Base-by-base conservation (phyloP, 2,888 invertebrate species). In the Drosophila testacea region DNA sequence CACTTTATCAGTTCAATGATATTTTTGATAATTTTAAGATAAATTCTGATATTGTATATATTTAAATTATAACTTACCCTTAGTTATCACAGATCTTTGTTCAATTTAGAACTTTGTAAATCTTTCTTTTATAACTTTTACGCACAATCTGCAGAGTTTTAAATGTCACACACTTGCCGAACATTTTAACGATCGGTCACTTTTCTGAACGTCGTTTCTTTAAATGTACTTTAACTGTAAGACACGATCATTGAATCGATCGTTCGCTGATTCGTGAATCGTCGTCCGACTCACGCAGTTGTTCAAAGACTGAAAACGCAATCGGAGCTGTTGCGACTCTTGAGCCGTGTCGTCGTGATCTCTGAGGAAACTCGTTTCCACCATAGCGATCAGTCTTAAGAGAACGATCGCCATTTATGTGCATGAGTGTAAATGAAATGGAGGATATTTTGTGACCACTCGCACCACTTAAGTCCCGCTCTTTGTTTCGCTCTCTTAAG, bases 241-340 rank as follows among this genome's bases (percentile, higher is more conserved):
- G 48, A 27, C 46, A 71, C 76, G 61, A 68, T 51, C 51, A 46
- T 60, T 62, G 9, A 9, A 4, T 55, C 76, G 72, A 57, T 79
- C 74, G 62, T 62, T 64, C 72, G 77, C 68, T 72, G 66, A 73
- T 73, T 77, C 73, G 81, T 73, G 59, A 64, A 77, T 86, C 81
- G 86, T 86, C 81, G 86, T 83, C 64, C 81, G 68, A 68, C 72
- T 75, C 67, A 79, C 86, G 77, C 86, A 86, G 86, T 67, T 72
- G 63, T 81, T 83, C 75, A 86, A 81, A 77, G 83, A 84, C 86
- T 84, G 86, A 84, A 78, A 60, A 44, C 79, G 77, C 73, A 65
- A 50, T 38, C 59, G 38, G 10, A 44, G 48, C 34, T 13, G 38
- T 27, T 27, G 67, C n/a, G 50, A 65, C 83, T 83, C 83, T 77